phyloP scores from a whole-genome alignment of 2,113 vertebrate genomes.

The Tapirus terrestris region DNA sequence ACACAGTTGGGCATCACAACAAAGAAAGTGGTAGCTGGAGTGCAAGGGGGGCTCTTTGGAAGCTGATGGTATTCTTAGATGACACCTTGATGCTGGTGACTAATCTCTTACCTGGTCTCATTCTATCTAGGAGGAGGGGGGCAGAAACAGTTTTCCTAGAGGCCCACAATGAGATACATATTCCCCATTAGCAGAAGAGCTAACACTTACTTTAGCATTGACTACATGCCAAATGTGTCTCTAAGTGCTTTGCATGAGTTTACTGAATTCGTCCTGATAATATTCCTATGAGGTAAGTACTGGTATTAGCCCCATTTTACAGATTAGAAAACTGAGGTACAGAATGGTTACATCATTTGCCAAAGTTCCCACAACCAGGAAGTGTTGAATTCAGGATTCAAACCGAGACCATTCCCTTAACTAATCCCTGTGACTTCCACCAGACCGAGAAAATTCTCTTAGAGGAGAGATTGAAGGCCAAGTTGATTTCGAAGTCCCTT shows the following conservation, averaged over 20 bases:
- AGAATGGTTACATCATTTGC: not conserved
- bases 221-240: not conserved
- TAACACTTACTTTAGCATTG: not conserved
- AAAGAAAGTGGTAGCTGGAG: not conserved
- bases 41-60: not conserved
- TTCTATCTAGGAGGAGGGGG: not conserved
- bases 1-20: not conserved
- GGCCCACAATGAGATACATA: not conserved
- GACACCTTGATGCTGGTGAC: not conserved
- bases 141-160: not conserved
- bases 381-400: conserved; percentile 19
- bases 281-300: not conserved
- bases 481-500: conserved; percentile 34
- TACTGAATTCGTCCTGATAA: conserved; percentile 21
- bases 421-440: not conserved
- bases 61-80: not conserved
- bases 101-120: not conserved
- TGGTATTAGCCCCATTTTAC: not conserved
- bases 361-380: not conserved
- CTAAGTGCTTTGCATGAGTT: not conserved
- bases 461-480: not conserved
- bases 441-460: not conserved
- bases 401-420: not conserved
- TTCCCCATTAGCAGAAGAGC: not conserved
- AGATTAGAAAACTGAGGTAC: not conserved